Conservation (phyloP, 2,888 invertebrate genomes). For the Yponomeuta evonymella region DNA sequence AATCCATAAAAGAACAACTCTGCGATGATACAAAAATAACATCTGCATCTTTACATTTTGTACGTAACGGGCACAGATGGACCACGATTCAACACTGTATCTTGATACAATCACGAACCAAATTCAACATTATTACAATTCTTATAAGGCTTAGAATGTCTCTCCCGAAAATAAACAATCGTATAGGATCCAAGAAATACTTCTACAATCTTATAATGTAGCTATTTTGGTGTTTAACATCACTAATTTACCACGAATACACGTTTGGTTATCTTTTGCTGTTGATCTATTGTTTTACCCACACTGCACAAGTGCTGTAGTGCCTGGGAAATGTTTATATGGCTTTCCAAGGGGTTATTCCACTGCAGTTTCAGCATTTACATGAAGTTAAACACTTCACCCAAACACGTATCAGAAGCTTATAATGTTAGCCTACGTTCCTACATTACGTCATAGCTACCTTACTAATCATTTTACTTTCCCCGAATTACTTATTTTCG, state of each 20-base stretch:
- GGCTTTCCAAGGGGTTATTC: too few relatives aligned
- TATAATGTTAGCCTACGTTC: background rate
- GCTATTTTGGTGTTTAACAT: constrained; percentile 1
- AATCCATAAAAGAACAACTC: background rate
- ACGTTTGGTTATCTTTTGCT: background rate
- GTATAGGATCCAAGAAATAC: background rate
- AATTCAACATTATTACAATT: background rate
- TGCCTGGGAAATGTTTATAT: too few relatives aligned
- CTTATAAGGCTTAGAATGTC: background rate
- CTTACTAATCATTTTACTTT: background rate
- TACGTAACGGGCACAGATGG: background rate
- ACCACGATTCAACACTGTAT: background rate
- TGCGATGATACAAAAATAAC: background rate
- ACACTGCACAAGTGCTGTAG: too few relatives aligned
- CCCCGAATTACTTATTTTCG: background rate
- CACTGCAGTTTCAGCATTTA: background rate
- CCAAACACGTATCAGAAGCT: background rate
- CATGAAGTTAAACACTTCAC: too few relatives aligned
- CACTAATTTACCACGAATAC: background rate
- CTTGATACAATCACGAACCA: background rate
- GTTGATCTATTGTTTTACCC: background rate
- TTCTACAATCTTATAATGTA: background rate
- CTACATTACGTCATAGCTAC: background rate
- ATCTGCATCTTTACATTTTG: background rate
- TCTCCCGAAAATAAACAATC: too few relatives aligned